These are phyloP conservation scores for Euura lappo DNA, from an alignment of 1,140 invertebrate genomes.

Conservation along the genomic window DNA sequence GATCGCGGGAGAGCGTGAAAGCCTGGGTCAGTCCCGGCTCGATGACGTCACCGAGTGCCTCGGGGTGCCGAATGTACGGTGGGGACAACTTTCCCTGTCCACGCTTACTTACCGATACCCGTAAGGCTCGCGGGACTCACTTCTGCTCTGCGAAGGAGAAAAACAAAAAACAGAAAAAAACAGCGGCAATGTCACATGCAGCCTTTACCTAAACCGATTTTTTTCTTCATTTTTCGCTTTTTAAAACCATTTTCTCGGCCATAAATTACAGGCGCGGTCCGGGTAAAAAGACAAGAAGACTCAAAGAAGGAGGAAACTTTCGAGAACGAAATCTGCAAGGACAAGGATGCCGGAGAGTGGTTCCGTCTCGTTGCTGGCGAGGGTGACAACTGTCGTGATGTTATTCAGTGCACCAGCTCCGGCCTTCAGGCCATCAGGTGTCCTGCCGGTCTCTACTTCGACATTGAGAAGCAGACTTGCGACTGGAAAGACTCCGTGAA, in stretches of 20 bases:
- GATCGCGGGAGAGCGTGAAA: conserved; percentile 59
- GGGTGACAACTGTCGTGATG: conserved; percentile 92
- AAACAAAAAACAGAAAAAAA: conserved; percentile 28
- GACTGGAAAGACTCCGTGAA: conserved; percentile 94
- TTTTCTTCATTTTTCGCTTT: no score
- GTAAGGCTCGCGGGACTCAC: no score
- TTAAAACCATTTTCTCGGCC: no score
- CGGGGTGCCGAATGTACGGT: conserved; percentile 29
- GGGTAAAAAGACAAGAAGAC: conserved; percentile 64
- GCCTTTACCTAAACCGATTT: no score
- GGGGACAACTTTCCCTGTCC: conserved; percentile 53
- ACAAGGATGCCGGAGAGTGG: conserved; percentile 95
- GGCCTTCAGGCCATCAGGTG: conserved; percentile 92
- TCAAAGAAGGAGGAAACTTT: conserved; percentile 84
- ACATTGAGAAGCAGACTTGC: conserved; percentile 95
- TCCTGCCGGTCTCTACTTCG: conserved; percentile 91
- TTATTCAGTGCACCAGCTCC: conserved; percentile 94
- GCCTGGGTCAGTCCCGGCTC: conserved; percentile 51
- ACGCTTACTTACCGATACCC: not conserved
- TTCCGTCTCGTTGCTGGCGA: conserved; percentile 88
- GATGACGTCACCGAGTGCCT: conserved; percentile 53
- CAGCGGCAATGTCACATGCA: conserved; percentile 17
- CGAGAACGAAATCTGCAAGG: conserved; percentile 89
- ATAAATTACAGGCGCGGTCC: conserved; percentile 57
- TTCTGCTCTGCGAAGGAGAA: conserved; percentile 22